phyloP scores from a whole-genome alignment of 2,888 invertebrate genomes.

The Hyposoter dolosus region DNA sequence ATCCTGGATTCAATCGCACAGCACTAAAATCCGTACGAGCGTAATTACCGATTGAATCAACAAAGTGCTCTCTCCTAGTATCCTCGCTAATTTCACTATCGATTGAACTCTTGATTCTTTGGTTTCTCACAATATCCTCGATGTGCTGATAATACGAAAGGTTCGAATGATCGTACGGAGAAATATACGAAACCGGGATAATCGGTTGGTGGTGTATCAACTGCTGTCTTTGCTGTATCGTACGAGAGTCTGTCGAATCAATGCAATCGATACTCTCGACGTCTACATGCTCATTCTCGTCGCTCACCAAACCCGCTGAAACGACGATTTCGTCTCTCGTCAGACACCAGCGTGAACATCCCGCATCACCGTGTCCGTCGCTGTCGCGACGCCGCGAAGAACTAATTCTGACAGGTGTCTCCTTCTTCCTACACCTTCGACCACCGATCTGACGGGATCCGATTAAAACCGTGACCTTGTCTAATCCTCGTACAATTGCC shows the following conservation, averaged over 20 bases:
- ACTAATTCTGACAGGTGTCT: slow-evolving; percentile 69
- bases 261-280: slow-evolving; percentile 66
- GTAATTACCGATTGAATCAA: background rate
- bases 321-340: slow-evolving; percentile 51
- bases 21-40: background rate
- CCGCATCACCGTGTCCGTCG: slow-evolving; percentile 70
- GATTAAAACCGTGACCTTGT: background rate
- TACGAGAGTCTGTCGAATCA: slow-evolving; percentile 38
- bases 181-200: slow-evolving; percentile 5
- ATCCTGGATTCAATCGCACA: background rate
- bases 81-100: slow-evolving; percentile 1
- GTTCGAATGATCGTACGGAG: slow-evolving; percentile 36
- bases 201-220: slow-evolving; percentile 6
- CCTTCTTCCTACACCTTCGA: slow-evolving; percentile 9
- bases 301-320: slow-evolving; percentile 26
- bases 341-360: slow-evolving; percentile 49
- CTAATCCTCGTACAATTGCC: background rate
- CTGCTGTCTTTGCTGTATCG: slow-evolving; percentile 2
- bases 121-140: slow-evolving; percentile 51
- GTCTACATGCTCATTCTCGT: slow-evolving; percentile 64
- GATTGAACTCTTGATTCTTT: slow-evolving; percentile 39
- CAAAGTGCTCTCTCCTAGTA: background rate
- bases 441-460: background rate
- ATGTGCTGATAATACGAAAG: slow-evolving; percentile 54
- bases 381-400: slow-evolving; percentile 64